Percentiles rank a stretch among this genome's conserved stretches.
Conservation (phyloP, 1,140 invertebrate species). For the Ericerus pela region DNA sequence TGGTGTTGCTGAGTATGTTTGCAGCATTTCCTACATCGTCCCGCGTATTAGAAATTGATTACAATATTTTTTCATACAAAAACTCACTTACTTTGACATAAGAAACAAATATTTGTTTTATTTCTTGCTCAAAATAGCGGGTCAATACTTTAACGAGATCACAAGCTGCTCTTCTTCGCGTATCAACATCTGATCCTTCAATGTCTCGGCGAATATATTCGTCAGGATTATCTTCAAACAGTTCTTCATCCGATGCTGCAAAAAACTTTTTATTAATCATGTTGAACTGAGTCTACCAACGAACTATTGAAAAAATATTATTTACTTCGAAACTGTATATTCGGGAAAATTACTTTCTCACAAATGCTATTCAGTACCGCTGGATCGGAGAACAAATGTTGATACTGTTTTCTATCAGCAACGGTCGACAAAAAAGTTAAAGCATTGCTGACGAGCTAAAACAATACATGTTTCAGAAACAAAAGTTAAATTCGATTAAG, state of each 20-base stretch:
- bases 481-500: not conserved
- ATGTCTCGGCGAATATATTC: constrained; percentile 95
- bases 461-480: constrained; percentile 17
- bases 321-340: constrained; percentile 85
- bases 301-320: not conserved
- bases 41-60: constrained; percentile 6
- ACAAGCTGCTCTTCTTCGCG: constrained; percentile 82
- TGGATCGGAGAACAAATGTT: constrained; percentile 75
- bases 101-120: constrained; percentile 81
- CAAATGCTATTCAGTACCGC: constrained; percentile 79
- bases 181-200: constrained; percentile 97
- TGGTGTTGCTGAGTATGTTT: constrained; percentile 61
- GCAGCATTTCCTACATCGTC: constrained; percentile 50
- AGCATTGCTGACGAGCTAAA: constrained; percentile 84
- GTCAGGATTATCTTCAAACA: constrained; percentile 95
- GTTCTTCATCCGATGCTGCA: constrained; percentile 78
- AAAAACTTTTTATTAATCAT: constrained; percentile 18
- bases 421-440: constrained; percentile 88
- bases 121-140: constrained; percentile 76
- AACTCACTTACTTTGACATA: constrained; percentile 49
- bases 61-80: not conserved
- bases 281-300: not conserved
- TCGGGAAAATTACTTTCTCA: constrained; percentile 94
- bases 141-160: constrained; percentile 85
- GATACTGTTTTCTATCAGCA: constrained; percentile 76